Evolutionary conservation across 2,888 invertebrate species (phyloP).

Genomic region (Sturmia bella): DNA sequence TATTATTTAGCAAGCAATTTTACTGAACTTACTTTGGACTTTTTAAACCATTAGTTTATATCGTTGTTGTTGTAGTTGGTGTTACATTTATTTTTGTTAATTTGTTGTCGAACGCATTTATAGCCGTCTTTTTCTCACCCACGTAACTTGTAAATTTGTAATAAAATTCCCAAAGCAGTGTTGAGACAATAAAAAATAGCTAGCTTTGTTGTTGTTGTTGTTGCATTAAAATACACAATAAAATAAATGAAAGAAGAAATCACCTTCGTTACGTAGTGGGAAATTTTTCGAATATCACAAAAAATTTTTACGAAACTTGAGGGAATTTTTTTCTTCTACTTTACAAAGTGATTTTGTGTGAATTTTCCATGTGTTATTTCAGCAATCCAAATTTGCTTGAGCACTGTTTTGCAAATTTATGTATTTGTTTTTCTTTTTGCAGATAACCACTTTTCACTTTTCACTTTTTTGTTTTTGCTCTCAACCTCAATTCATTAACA

Average conservation of each 20-base stretch:
- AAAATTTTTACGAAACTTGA: slow-evolving; percentile 69
- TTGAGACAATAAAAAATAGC: slow-evolving; percentile 61
- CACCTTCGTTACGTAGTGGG: slow-evolving; percentile 72
- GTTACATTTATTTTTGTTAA: slow-evolving; percentile 39
- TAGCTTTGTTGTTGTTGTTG: slow-evolving; percentile 58
- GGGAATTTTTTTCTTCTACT: slow-evolving; percentile 67
- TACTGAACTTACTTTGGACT: slow-evolving; percentile 77
- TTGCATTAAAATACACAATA: slow-evolving; percentile 66
- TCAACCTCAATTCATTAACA: slow-evolving; percentile 50
- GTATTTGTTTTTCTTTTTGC: slow-evolving; percentile 44
- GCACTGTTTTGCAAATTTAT: slow-evolving; percentile 18
- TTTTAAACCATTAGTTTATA: slow-evolving; percentile 77
- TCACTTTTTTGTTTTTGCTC: no score
- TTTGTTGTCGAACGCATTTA: slow-evolving; percentile 38
- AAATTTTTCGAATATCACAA: slow-evolving; percentile 72
- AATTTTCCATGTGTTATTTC: slow-evolving; percentile 52
- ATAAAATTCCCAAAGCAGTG: slow-evolving; percentile 64
- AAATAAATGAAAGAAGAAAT: slow-evolving; percentile 65
- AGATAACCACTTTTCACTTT: slow-evolving; percentile 77
- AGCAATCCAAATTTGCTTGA: slow-evolving; percentile 44
- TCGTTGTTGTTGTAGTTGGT: slow-evolving; percentile 54
- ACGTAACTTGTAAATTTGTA: slow-evolving; percentile 67
- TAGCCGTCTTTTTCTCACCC: slow-evolving; percentile 62
- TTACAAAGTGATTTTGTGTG: slow-evolving; percentile 60
- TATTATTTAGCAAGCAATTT: no score